These are phyloP conservation scores for Lucilia cuprina DNA, from an alignment of 1,140 invertebrate genomes.

Conservation along the genomic window DNA sequence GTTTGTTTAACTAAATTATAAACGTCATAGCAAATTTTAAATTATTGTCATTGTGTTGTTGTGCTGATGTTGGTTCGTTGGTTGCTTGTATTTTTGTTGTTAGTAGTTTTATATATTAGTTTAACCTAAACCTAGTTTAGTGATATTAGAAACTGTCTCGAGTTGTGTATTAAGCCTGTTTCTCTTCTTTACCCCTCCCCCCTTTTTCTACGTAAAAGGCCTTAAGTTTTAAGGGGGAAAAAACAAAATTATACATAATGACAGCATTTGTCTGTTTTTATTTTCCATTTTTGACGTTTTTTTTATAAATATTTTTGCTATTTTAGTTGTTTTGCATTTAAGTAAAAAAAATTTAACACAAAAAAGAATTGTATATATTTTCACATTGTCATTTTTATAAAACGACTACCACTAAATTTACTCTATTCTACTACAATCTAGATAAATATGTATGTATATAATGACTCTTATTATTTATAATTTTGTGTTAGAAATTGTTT, in stretches of 20 bases:
- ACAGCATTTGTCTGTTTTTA: not conserved
- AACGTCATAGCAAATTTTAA: not conserved
- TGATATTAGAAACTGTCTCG: not conserved
- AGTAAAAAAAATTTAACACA: not conserved
- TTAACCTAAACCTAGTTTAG: slow-evolving; percentile 14
- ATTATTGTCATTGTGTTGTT: not conserved
- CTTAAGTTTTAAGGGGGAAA: not conserved
- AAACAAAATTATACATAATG: not conserved
- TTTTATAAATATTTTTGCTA: not conserved
- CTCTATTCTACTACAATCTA: not conserved
- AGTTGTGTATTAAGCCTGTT: too few relatives aligned
- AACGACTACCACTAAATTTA: too few relatives aligned
- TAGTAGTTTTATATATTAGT: not conserved
- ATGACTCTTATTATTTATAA: not conserved
- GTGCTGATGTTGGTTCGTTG: not conserved
- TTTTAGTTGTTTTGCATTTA: not conserved
- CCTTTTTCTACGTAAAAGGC: too few relatives aligned
- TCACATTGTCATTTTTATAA: too few relatives aligned
- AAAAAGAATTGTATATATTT: not conserved
- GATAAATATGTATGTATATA: not conserved
- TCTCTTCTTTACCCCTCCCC: too few relatives aligned
- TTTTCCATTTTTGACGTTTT: not conserved
- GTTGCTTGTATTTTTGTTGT: too few relatives aligned
- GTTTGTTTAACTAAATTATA: slow-evolving; percentile 15
- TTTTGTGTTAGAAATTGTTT: not conserved